Base-by-base conservation (phyloP, 2,888 invertebrate species). In the Lithophane socia region DNA sequence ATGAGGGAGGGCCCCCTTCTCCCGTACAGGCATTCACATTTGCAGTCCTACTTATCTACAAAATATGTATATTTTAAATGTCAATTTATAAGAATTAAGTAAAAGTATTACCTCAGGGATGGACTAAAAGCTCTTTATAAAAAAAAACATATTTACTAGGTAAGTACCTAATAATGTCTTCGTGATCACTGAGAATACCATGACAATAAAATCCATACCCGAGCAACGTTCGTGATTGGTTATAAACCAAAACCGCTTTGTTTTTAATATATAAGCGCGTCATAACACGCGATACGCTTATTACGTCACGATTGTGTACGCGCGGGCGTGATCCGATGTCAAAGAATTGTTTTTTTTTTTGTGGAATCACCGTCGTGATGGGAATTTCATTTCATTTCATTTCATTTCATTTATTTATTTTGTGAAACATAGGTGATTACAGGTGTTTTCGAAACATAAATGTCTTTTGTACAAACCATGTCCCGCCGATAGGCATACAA, bases 281-380 rank as follows among this genome's bases (percentile, higher is more conserved):
- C 75, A 82, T 76, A 79, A 78, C 88, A 87, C 83, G 84, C 86
- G 86, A 89, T 90, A 88, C 88, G 89, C 74, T 74, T 87, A 86
- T 91, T 90, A 90, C 86, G 86, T 89, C 90, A 90, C 90, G 90
- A 90, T 87, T 77, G 78, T 83, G 70, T 64, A 87, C 82, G 83
- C 88, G 87, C 90, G 89, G 91, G 83, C 88, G 87, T 90, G 89
- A 91, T 86, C 78, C 63, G 63, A 71, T 75, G 69, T 58, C 75
- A 71, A 60, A 79, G 77, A 79, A 85, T 85, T 70, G 80, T 63
- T 79, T 76, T 78, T 79, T 79, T 77, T 80, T 80, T 82, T 77
- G 37, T 71, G n/a, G 69, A 65, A 75, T 75, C 49, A 67, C 18
- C 60, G 66, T 86, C 88, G 83, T 84, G 82, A 82, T 87, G 86